Percentiles rank a stretch among this genome's conserved stretches.
Evolutionary conservation across 1,140 invertebrate species (phyloP).

Genomic region (Drosophila lowei): DNA sequence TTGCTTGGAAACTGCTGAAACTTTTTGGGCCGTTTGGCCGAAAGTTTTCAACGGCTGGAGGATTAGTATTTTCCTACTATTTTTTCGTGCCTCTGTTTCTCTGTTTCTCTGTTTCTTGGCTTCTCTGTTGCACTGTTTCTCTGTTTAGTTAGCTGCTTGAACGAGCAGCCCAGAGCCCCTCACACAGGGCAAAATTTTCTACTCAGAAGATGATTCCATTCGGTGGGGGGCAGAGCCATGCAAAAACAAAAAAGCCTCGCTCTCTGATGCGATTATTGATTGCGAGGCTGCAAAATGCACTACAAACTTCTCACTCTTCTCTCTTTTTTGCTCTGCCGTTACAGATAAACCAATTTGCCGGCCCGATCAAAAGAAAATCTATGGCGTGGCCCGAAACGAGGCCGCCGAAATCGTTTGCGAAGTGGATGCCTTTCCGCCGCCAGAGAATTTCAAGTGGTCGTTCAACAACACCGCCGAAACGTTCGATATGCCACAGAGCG

Average conservation of each 20-base stretch:
- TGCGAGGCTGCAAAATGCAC: conserved; percentile 64
- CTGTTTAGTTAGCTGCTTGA: conserved; percentile 66
- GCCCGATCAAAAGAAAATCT: conserved; percentile 90
- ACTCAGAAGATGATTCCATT: conserved; percentile 62
- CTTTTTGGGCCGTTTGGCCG: conserved; percentile 20
- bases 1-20: conserved; percentile 33
- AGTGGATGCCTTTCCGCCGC: conserved; percentile 93
- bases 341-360: conserved; percentile 93
- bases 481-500: conserved; percentile 88
- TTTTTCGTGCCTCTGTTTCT: conserved; percentile 6
- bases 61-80: too few species aligned
- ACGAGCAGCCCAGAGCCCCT: conserved; percentile 18
- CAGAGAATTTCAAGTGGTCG: conserved; percentile 93
- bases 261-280: conserved; percentile 71
- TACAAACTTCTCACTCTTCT: conserved; percentile 35
- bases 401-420: conserved; percentile 91
- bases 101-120: conserved; percentile 12
- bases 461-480: conserved; percentile 94
- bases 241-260: conserved; percentile 36
- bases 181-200: conserved; percentile 58
- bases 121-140: conserved; percentile 8
- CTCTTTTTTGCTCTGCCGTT: conserved; percentile 15
- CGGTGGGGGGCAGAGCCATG: conserved; percentile 26
- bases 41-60: conserved; percentile 59
- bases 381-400: conserved; percentile 93